These are phyloP conservation scores for Onychostruthus taczanowskii DNA, from an alignment of 2,113 vertebrate species.

Conservation along the genomic window DNA sequence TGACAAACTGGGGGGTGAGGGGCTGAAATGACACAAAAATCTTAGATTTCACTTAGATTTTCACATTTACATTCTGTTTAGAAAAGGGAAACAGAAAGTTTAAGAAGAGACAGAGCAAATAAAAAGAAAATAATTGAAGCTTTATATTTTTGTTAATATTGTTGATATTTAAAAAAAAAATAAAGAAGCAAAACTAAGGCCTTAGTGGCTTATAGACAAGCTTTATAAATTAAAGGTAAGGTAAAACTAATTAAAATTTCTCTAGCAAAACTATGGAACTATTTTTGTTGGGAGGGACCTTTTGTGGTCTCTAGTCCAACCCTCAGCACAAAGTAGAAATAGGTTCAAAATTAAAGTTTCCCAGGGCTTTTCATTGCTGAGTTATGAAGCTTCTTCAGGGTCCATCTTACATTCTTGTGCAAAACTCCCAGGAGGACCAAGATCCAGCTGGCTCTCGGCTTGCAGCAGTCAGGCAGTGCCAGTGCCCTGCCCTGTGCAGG, in stretches of 20 bases:
- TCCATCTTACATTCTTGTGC: accelerated
- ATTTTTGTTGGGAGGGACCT: neutral
- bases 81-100: neutral
- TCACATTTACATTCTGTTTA: neutral
- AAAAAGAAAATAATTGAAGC: neutral
- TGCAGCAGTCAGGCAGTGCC: neutral
- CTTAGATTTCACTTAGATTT: neutral
- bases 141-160: neutral
- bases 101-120: neutral
- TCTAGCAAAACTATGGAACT: neutral
- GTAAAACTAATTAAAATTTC: neutral
- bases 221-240: neutral
- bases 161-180: neutral
- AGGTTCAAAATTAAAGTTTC: neutral
- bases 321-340: neutral
- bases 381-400: neutral
- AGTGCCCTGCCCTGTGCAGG: neutral
- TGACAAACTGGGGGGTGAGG: accelerated
- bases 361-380: neutral
- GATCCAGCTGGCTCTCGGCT: too few species aligned
- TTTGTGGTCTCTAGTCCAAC: neutral
- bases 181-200: neutral
- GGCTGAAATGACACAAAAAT: neutral
- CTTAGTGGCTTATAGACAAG: neutral
- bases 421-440: neutral